phyloP scores from a whole-genome alignment of 1,140 invertebrate genomes.

The Schlechtendalia chinensis region DNA sequence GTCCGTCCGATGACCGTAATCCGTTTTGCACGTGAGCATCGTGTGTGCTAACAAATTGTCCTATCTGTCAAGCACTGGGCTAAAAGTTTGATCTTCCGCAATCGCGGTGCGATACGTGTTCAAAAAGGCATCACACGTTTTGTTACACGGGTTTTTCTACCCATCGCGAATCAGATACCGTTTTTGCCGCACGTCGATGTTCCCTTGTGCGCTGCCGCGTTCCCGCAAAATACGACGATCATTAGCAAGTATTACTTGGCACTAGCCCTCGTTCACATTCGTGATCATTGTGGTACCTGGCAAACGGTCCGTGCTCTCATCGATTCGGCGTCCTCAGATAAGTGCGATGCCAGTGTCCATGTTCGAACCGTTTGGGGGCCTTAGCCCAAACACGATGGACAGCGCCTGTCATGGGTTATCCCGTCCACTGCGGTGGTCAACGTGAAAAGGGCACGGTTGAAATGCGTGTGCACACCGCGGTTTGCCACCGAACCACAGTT shows the following conservation, averaged over 20 bases:
- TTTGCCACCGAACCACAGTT: too few species aligned
- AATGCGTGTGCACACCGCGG: neutral
- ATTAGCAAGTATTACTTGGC: neutral
- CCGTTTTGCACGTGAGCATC: neutral
- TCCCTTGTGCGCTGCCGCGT: too few species aligned
- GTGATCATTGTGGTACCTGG: too few species aligned
- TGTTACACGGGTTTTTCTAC: too few species aligned
- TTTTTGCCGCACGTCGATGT: too few species aligned
- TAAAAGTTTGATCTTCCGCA: neutral
- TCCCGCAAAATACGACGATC: neutral
- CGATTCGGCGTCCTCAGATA: neutral
- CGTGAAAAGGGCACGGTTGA: neutral
- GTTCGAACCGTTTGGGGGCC: neutral
- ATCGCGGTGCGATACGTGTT: too few species aligned
- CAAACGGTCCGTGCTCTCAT: too few species aligned
- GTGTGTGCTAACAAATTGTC: neutral
- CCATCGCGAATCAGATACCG: too few species aligned
- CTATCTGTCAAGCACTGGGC: neutral
- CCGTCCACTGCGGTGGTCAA: neutral
- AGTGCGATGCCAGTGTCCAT: neutral
- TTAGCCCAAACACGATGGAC: neutral
- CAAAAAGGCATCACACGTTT: too few species aligned
- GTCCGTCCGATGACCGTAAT: neutral
- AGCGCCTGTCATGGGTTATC: neutral
- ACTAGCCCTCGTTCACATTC: neutral